Conservation (phyloP, 2,113 vertebrate species). For the Struthidea cinerea region DNA sequence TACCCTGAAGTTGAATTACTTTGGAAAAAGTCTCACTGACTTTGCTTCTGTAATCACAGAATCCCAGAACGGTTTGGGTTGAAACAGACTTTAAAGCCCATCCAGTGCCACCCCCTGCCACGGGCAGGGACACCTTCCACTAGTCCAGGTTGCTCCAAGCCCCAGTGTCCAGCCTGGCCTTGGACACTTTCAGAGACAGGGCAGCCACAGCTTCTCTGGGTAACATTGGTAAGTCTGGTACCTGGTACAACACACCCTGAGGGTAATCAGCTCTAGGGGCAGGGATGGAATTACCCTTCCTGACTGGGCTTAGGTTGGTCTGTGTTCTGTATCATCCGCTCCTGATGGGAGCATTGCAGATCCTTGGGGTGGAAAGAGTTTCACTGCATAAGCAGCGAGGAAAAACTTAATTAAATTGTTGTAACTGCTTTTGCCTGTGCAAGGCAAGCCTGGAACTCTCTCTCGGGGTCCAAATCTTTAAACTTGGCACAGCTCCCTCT, state of each 20-base stretch:
- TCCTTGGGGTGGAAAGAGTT: neutral
- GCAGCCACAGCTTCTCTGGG: neutral
- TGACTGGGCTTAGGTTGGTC: neutral
- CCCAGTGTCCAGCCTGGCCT: rapidly evolving
- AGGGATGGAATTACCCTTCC: neutral
- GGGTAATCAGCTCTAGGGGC: neutral
- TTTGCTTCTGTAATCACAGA: neutral
- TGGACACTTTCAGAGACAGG: neutral
- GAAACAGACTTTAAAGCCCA: neutral
- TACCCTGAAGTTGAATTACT: neutral
- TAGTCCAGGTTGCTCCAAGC: neutral
- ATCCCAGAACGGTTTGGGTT: neutral
- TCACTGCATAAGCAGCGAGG: neutral
- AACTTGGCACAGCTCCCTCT: neutral
- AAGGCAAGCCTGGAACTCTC: neutral
- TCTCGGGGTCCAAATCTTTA: neutral
- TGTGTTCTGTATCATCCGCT: neutral
- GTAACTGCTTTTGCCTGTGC: neutral
- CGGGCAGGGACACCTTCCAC: neutral
- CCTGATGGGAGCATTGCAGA: neutral
- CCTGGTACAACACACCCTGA: neutral
- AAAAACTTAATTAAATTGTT: neutral
- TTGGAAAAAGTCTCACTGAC: neutral
- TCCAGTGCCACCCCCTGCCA: neutral
- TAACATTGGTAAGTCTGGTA: neutral